A percentile compares a stretch with the other conserved stretches of the same genome.
Evolutionary conservation across 1,140 invertebrate species (phyloP).

Genomic region (Drosophila orosa): DNA sequence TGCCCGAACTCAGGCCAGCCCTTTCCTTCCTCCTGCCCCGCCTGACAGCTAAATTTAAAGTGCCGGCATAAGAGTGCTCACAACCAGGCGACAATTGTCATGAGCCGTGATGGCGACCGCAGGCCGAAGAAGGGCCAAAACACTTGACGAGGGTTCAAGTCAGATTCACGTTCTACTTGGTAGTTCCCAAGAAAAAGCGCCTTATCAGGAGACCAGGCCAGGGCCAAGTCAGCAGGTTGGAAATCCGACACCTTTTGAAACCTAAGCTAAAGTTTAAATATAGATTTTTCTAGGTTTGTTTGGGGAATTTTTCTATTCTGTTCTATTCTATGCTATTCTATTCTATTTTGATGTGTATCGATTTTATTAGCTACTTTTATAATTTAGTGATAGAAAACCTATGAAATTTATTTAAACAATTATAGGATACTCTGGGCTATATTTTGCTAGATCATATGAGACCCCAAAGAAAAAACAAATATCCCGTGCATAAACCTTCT

Average conservation of each 20-base stretch:
- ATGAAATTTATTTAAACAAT: no score
- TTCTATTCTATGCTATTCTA: no score
- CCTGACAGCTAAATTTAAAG: slow-evolving; percentile 44
- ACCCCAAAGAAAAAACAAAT: neutral
- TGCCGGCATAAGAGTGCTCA: slow-evolving; percentile 28
- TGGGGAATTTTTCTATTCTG: neutral
- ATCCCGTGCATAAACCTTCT: neutral
- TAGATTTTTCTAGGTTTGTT: neutral
- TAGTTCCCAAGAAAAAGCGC: slow-evolving; percentile 16
- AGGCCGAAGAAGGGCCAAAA: slow-evolving; percentile 22
- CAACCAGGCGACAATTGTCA: slow-evolving; percentile 60
- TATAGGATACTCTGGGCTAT: neutral
- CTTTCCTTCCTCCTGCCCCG: slow-evolving; percentile 9
- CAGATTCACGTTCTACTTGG: slow-evolving; percentile 25
- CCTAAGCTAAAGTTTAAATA: neutral
- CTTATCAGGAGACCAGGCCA: slow-evolving; percentile 34
- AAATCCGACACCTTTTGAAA: neutral
- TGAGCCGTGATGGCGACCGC: slow-evolving; percentile 29
- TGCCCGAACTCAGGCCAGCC: slow-evolving; percentile 29
- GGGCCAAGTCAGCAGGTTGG: neutral
- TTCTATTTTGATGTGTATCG: neutral
- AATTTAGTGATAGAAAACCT: neutral
- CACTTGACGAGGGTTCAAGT: slow-evolving; percentile 63
- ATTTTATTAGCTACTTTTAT: neutral
- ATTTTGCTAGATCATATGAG: neutral